Base-by-base conservation (phyloP, 2,888 invertebrate genomes). In the Yponomeuta plumbellus region DNA sequence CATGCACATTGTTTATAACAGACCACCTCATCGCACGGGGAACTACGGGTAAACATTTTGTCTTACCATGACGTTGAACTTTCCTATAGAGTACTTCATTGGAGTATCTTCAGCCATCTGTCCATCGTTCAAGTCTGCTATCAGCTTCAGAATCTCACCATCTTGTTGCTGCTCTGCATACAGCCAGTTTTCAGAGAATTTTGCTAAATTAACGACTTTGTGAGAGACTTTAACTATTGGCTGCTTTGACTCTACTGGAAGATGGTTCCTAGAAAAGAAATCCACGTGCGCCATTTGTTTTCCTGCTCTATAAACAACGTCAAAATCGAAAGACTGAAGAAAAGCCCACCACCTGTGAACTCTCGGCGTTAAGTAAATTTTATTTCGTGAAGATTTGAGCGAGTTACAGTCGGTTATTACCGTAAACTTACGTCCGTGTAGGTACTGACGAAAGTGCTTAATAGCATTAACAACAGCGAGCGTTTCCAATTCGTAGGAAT, bases 401-500 rank as follows among this genome's bases (percentile, higher is more conserved):
- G n/a, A n/a, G n/a, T n/a, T n/a, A n/a, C n/a, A n/a, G n/a, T n/a
- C n/a, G n/a, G n/a, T n/a, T n/a, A n/a, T n/a, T n/a, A n/a, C n/a
- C n/a, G n/a, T n/a, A n/a, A n/a, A n/a, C n/a, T n/a, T 52, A 26
- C 61, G 65, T 3, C 69, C 70, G 1, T 66, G n/a, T 1, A 69
- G 56, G 59, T 66, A 70, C 11, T 67, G 67, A 5, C 69, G 21
- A 56, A 70, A 70, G 74, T 26, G 26, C 22, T 61, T 61, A 0
- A 61, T 4, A 17, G 61, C 61, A 26, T 61, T 61, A 6, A 22
- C 71, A 0, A 73, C 71, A 0, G 75, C 75, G 0, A 74, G 59
- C 22, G 74, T 73, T 61, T 75, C 72, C 0, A 73, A 40, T 26
- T 73, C 74, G n/a, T n/a, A n/a, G n/a, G n/a, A n/a, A n/a, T n/a